Evolutionary conservation across 2,113 vertebrate genomes (phyloP).

Genomic region (Helogale parvula): DNA sequence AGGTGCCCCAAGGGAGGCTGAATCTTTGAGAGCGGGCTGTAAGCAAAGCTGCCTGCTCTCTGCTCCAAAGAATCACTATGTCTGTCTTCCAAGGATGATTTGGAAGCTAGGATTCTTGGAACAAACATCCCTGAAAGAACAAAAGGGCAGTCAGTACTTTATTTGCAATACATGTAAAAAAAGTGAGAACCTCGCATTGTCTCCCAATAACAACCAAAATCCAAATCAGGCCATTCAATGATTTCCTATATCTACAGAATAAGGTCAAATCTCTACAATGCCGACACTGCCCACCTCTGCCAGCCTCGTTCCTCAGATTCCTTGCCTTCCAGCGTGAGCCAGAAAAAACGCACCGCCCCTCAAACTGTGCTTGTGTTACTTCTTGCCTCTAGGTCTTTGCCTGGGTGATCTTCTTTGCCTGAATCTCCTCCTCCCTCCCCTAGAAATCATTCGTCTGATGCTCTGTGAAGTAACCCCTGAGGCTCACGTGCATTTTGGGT

Average conservation of each 20-base stretch:
- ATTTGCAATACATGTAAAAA: neutral
- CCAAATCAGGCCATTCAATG: neutral
- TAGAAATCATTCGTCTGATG: neutral
- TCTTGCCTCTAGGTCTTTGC: neutral
- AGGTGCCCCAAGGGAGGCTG: neutral
- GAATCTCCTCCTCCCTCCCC: neutral
- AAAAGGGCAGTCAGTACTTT: neutral
- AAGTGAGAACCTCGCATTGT: neutral
- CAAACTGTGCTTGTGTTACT: neutral
- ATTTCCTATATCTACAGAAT: neutral
- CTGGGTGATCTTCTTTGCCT: neutral
- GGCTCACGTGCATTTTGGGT: neutral
- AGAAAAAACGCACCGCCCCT: neutral
- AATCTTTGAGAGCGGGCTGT: neutral
- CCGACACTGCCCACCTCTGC: accelerated
- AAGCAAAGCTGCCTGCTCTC: neutral
- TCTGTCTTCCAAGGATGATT: neutral
- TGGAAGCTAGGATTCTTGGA: neutral
- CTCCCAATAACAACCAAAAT: neutral
- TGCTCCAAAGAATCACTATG: neutral
- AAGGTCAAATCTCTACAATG: neutral
- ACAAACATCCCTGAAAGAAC: constrained; percentile 15
- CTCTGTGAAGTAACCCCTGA: neutral
- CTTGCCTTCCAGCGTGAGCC: neutral
- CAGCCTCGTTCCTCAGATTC: neutral